These are phyloP conservation scores for Camponotus floridanus DNA, from an alignment of 1,140 invertebrate genomes.

Conservation along the genomic window DNA sequence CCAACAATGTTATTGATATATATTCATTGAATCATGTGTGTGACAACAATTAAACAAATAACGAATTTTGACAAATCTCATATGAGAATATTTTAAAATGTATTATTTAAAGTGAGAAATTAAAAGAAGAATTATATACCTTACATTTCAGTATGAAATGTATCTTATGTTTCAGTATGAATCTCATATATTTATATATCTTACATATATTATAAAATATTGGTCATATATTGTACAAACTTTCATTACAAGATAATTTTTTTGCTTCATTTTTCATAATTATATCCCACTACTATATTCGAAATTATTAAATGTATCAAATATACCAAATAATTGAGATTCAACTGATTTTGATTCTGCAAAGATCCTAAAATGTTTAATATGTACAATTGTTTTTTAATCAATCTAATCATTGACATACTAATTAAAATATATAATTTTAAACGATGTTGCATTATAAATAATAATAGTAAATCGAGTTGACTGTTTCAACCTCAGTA, in stretches of 20 bases:
- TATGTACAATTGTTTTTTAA: not conserved
- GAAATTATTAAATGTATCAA: too few species aligned
- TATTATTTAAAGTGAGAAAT: not conserved
- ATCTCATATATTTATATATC: not conserved
- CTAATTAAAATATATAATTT: not conserved
- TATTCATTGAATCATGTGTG: not conserved
- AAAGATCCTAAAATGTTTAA: not conserved
- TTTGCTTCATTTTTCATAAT: not conserved
- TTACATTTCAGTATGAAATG: not conserved
- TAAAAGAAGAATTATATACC: not conserved
- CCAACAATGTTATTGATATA: not conserved
- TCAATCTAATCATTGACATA: constrained; percentile 6
- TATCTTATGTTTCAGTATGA: constrained; percentile 12
- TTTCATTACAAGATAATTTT: not conserved
- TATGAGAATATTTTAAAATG: not conserved
- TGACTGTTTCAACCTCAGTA: not conserved
- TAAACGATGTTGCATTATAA: not conserved
- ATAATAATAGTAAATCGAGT: not conserved
- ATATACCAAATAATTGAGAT: too few species aligned
- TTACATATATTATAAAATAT: not conserved
- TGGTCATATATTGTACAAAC: not conserved
- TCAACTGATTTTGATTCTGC: not conserved
- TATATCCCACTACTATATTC: too few species aligned
- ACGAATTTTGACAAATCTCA: constrained; percentile 11
- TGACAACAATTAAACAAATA: not conserved